Evolutionary conservation across 2,888 invertebrate genomes (phyloP).

Genomic region (Pollenia labialis): DNA sequence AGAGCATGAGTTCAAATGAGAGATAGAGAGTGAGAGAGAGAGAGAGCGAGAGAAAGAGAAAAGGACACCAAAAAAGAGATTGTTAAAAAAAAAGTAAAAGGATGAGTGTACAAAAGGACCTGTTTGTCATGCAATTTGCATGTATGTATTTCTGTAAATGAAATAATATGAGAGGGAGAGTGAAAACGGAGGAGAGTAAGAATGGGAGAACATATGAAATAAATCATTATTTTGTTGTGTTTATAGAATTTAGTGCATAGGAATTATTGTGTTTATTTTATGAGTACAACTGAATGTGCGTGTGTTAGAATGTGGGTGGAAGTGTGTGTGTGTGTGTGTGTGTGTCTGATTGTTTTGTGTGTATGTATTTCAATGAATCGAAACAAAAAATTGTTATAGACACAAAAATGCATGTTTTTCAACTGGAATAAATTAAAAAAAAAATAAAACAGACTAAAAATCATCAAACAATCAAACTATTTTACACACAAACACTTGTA

Average conservation of each 20-base stretch:
- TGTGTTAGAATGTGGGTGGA: background rate
- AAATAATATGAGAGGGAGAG: conserved; percentile 28
- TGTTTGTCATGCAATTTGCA: conserved; percentile 42
- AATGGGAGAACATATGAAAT: conserved; percentile 37
- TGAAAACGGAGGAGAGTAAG: conserved; percentile 16
- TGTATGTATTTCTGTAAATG: conserved; percentile 3
- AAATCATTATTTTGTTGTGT: conserved; percentile 64
- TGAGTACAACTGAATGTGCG: background rate
- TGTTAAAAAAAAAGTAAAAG: conserved; percentile 9
- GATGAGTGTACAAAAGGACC: conserved; percentile 47
- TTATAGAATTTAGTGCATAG: conserved; percentile 72
- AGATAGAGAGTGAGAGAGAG: conserved; percentile 4
- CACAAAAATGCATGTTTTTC: conserved; percentile 67
- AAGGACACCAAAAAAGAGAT: background rate
- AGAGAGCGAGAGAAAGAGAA: background rate
- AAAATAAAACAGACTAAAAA: conserved; percentile 9
- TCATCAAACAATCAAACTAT: conserved; percentile 26
- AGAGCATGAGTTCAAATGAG: conserved; percentile 8
- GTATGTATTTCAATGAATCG: conserved; percentile 55
- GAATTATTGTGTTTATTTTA: conserved; percentile 72
- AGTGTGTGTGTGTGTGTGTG: background rate
- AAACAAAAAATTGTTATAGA: conserved; percentile 75
- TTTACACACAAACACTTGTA: background rate
- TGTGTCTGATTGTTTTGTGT: conserved; percentile 27
- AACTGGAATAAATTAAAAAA: conserved; percentile 51